Percentiles rank a stretch among this genome's conserved stretches.
Evolutionary conservation across 2,888 invertebrate genomes (phyloP).

Genomic region (Mallateleia sp.): DNA sequence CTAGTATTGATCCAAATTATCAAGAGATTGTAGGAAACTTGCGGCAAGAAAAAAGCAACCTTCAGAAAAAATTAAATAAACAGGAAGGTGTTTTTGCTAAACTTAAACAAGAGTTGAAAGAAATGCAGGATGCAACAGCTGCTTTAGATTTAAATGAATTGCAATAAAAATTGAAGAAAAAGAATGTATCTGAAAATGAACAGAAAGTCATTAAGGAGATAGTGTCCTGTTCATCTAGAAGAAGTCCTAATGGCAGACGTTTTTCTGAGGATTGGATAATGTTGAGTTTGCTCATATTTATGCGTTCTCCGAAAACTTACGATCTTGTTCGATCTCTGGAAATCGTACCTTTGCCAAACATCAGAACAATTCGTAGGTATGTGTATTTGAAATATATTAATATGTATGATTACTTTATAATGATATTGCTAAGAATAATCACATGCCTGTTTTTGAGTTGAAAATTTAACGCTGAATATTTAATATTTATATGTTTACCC

Average conservation of each 20-base stretch:
- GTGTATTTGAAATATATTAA: too few species aligned
- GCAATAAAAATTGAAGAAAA: background rate
- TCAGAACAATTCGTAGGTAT: too few species aligned
- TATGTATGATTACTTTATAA: too few species aligned
- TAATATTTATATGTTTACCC: too few species aligned
- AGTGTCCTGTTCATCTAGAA: background rate
- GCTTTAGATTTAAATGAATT: background rate
- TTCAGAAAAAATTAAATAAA: background rate
- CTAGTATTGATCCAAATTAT: background rate
- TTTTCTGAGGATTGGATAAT: constrained; percentile 1
- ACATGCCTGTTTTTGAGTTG: too few species aligned
- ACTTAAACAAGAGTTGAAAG: background rate
- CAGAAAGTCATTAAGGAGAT: background rate
- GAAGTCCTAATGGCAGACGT: background rate
- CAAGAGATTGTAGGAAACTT: background rate
- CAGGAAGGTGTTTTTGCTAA: background rate
- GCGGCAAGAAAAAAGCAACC: background rate
- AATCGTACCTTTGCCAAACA: background rate
- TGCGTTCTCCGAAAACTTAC: constrained; percentile 1
- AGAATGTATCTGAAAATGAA: background rate
- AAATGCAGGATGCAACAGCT: background rate
- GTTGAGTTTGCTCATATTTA: background rate
- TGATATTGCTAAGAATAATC: too few species aligned
- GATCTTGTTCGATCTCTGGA: background rate
- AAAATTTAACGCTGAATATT: too few species aligned